Conservation (phyloP, 2,797 vertebrate genomes). For the Fundulus diaphanus region DNA sequence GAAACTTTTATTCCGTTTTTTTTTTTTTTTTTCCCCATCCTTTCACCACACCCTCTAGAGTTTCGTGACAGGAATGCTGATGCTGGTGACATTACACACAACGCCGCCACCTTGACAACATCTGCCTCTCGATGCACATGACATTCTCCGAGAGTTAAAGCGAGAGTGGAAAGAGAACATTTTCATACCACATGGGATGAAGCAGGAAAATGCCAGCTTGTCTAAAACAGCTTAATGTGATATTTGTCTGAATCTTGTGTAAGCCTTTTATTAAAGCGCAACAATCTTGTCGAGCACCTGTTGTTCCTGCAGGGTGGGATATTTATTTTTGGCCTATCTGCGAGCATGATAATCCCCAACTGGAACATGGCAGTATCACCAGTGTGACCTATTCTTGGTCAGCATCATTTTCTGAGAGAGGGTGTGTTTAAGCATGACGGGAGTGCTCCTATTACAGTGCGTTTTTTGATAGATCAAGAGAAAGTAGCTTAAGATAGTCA, state of each 20-base stretch:
- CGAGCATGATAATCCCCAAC: slow-evolving; percentile 67
- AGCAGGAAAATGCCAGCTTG: slow-evolving; percentile 55
- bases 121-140: neutral
- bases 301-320: slow-evolving; percentile 58
- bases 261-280: slow-evolving; percentile 74
- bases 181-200: slow-evolving; percentile 59
- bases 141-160: slow-evolving; percentile 38
- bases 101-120: slow-evolving; percentile 14
- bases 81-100: slow-evolving; percentile 26
- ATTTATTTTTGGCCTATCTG: slow-evolving; percentile 69
- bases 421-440: slow-evolving; percentile 26
- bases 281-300: slow-evolving; percentile 77
- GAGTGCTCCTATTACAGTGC: neutral
- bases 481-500: neutral
- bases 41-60: slow-evolving; percentile 11
- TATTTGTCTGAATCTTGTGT: slow-evolving; percentile 59
- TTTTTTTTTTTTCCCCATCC: neutral
- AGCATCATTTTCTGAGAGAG: slow-evolving; percentile 62
- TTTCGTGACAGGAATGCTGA: slow-evolving; percentile 40
- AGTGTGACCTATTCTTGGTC: slow-evolving; percentile 69
- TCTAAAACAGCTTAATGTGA: slow-evolving; percentile 67
- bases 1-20: slow-evolving; percentile 19
- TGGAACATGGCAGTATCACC: slow-evolving; percentile 60
- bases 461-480: neutral
- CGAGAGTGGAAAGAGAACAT: slow-evolving; percentile 31